These are phyloP conservation scores for Spongilla lacustris DNA, from an alignment of 37 sponge, comb jelly and placozoan species.

Conservation along the genomic window DNA sequence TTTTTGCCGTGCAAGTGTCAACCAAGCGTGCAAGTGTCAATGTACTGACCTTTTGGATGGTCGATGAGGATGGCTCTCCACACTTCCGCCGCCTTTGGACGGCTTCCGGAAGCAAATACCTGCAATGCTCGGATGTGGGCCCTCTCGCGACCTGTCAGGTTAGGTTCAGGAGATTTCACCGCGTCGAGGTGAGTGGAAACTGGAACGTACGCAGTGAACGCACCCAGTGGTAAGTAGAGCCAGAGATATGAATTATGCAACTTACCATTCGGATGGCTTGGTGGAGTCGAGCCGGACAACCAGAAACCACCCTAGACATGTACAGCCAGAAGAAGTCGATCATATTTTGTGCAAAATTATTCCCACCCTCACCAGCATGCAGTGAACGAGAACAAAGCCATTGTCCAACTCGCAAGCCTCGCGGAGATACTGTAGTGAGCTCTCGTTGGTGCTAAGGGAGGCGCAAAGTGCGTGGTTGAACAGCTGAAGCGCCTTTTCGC, in stretches of 20 bases:
- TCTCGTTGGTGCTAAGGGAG: background rate
- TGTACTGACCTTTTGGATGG: conserved; percentile 68
- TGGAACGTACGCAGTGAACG: too few species aligned
- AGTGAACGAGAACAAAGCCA: conserved; percentile 20
- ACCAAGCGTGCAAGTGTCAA: too few species aligned
- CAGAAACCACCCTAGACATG: background rate
- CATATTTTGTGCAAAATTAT: background rate
- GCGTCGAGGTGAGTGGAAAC: conserved; percentile 22
- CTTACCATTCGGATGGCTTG: conserved; percentile 14
- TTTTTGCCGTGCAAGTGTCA: too few species aligned
- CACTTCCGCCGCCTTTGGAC: conserved; percentile 19
- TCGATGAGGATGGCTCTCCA: conserved; percentile 33
- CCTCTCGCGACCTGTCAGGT: conserved; percentile 40
- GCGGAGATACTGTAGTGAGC: background rate
- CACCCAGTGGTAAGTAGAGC: too few species aligned
- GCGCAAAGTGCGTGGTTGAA: conserved; percentile 16
- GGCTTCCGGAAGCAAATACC: conserved; percentile 47
- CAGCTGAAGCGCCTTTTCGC: background rate
- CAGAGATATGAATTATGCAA: background rate
- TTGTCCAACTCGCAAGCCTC: conserved; percentile 14
- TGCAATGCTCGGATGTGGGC: conserved; percentile 24
- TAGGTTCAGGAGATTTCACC: conserved; percentile 4
- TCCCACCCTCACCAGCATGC: conserved; percentile 1
- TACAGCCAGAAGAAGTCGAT: background rate
- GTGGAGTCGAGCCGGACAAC: background rate